Conservation (phyloP, 2,797 vertebrate genomes). For the Siniperca scherzeri region DNA sequence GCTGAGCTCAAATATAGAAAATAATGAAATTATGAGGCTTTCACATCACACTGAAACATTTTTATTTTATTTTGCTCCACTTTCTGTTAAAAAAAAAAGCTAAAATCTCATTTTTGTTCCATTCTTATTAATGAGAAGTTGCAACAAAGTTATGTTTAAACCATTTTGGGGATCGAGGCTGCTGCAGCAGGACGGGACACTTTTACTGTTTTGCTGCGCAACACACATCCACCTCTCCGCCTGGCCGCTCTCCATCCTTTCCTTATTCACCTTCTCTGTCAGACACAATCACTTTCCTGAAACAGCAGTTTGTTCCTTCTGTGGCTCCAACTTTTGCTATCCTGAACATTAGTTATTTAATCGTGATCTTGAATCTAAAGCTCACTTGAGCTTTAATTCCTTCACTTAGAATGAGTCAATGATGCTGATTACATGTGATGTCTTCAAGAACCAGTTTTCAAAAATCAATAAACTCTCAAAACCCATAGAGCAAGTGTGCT, state of each 20-base stretch:
- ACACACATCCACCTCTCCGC: neutral
- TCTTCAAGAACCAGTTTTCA: neutral
- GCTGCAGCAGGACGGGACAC: neutral
- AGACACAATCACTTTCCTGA: neutral
- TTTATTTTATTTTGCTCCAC: no score
- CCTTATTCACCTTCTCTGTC: neutral
- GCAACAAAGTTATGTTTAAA: neutral
- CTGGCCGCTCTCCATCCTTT: neutral
- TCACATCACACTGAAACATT: neutral
- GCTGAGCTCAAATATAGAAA: neutral
- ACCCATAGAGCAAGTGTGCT: neutral
- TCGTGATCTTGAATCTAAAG: neutral
- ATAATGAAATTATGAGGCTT: neutral
- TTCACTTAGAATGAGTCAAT: neutral
- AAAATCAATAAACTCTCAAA: conserved; percentile 1
- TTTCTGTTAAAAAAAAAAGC: neutral
- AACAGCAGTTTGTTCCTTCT: neutral
- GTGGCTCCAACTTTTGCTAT: neutral
- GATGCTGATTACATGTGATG: neutral
- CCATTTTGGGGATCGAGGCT: neutral
- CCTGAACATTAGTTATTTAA: neutral
- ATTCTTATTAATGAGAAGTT: neutral
- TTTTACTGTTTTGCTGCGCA: neutral
- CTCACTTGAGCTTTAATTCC: neutral
- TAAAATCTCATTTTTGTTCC: neutral